Base-by-base conservation (phyloP, 1,140 invertebrate species). In the Aphaenogaster floridana region DNA sequence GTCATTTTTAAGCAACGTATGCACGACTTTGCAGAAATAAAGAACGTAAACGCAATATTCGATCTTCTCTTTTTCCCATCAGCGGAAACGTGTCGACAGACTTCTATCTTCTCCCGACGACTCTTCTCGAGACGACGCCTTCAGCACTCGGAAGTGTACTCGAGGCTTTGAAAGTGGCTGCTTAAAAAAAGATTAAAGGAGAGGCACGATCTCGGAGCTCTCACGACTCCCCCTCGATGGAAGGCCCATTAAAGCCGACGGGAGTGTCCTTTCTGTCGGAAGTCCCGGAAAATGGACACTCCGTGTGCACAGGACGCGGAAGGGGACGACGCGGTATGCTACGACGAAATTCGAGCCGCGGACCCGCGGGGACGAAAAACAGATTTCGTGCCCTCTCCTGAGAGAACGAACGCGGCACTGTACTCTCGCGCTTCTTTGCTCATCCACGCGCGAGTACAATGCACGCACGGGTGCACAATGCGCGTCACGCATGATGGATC, bases 181-280 rank as follows among this genome's bases (percentile, higher is more conserved):
- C 80, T 84, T 74, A 69, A 84, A 48, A 84, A 84, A 76, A 76
- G 69, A 84, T 61, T 74, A 61, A 61, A 84, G 54, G 36, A 84
- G 80, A 50, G 34, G 74, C 74, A 59, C 81, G 64, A 86, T 80
- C 21, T 86, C 34, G 28, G 72, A 72, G 79, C 69, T 86, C 83
- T 83, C 79, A 77, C 59, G 86, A 66, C 71, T 87, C 78, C 42
- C 68, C 17, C 28, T 15, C 79, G 66, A 59, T 8, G 63, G 78
- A 88, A 83, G 72, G 64, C 48, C 91, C 91, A 92, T 91, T 93
- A 93, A 92, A 69, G 48, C 42, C 50, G 64, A 74, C 71, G 76
- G 45, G 86, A 91, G 88, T 88, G 91, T 89, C 89, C 86, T 86
- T 92, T 90, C 92, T 89, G 89, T 89, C 92, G 92, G 91, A 92